These are phyloP conservation scores for Silurus glanis DNA, from an alignment of 2,113 vertebrate species.

Conservation along the genomic window DNA sequence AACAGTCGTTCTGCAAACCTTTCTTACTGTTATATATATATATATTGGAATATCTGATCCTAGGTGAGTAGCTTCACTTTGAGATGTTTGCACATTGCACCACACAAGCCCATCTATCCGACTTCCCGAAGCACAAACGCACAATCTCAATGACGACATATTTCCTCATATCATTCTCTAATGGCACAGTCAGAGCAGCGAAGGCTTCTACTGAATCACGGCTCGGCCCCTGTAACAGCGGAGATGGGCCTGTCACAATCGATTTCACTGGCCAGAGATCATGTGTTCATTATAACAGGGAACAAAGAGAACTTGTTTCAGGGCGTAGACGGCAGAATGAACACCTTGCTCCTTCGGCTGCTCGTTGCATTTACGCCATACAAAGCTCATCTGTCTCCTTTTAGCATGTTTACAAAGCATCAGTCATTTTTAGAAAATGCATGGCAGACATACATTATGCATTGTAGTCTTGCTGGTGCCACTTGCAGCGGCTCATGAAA, in stretches of 20 bases:
- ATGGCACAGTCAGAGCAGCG: constrained; percentile 25
- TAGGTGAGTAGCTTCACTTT: neutral
- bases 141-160: neutral
- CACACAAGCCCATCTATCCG: constrained; percentile 5
- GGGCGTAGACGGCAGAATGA: constrained; percentile 29
- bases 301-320: constrained; percentile 42
- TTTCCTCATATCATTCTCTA: constrained; percentile 13
- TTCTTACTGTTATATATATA: too few relatives aligned
- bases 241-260: constrained; percentile 45
- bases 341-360: neutral
- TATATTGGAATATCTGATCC: neutral
- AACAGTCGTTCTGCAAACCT: neutral
- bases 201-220: constrained; percentile 27
- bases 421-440: neutral
- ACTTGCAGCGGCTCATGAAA: neutral
- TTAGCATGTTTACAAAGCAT: neutral
- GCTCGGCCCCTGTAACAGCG: constrained; percentile 29
- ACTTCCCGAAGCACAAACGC: neutral
- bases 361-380: neutral
- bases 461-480: neutral
- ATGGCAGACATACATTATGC: neutral
- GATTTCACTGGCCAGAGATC: constrained; percentile 46
- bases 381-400: neutral
- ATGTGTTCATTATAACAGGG: constrained; percentile 51
- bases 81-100: neutral